These are phyloP conservation scores for Ondatra zibethicus DNA, from an alignment of 2,113 vertebrate species.

Conservation along the genomic window DNA sequence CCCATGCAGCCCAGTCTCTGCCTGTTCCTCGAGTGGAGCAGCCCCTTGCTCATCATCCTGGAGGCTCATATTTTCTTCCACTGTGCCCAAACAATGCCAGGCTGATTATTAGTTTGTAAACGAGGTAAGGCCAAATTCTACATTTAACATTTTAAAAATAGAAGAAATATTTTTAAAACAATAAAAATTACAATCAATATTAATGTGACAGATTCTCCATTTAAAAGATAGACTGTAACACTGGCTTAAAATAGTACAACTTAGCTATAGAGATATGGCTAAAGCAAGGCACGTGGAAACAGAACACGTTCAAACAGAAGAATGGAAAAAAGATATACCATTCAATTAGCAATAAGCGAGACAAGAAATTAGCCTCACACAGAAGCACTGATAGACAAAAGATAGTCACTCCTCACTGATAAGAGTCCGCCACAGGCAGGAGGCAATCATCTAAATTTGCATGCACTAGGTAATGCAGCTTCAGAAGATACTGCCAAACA, in stretches of 20 bases:
- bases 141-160: background rate
- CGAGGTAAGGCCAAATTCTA: background rate
- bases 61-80: background rate
- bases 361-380: background rate
- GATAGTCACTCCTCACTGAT: background rate
- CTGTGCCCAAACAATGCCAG: background rate
- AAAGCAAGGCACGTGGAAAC: background rate
- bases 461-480: background rate
- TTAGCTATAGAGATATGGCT: background rate
- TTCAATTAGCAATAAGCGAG: background rate
- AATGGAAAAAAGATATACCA: background rate
- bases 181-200: background rate
- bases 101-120: background rate
- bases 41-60: background rate
- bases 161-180: background rate
- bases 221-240: background rate
- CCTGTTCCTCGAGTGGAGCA: background rate
- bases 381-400: background rate
- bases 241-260: background rate
- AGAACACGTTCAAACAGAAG: background rate
- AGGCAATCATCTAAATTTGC: background rate
- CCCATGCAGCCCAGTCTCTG: too few species aligned
- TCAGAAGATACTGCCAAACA: background rate
- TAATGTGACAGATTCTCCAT: background rate
- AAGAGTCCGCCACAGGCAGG: background rate